Evolutionary conservation across 2,888 invertebrate species (phyloP), one percentile per base, ranked within the genome.

Genomic region (Nomada fabriciana): DNA sequence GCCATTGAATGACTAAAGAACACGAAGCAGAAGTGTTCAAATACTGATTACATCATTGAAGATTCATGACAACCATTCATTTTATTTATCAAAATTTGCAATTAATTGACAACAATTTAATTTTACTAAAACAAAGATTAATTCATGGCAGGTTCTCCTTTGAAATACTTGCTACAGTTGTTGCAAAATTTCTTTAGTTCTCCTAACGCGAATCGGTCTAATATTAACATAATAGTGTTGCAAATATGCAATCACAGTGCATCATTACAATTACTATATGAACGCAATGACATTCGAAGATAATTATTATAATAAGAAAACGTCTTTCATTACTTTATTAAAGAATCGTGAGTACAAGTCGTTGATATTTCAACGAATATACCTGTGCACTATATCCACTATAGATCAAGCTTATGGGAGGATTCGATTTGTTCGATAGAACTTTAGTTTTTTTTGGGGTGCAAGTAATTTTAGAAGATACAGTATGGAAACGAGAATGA

Each of bases 321-420:
- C 86, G 93, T 93, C 93, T 93, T 93, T 93, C 93, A 93, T 92
- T 93, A 92, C 86, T 91, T 91, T 90, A 91, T 90, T 90, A 87
- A 76, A 91, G 76, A 83, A 89, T 83, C 87, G 88, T 85, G 87
- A 91, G 90, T 92, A 90, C 89, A 89, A 90, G 90, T 89, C 84
- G 84, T 36, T 77, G 85, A 88, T 88, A 84, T 55, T 77, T 79
- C 79, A 88, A 83, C 53, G 76, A 70, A 76, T 71, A 82, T 82
- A 80, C 74, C 72, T 74, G 82, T 76, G 83, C 65, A 86, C 13
- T 88, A 87, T 85, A 89, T 89, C 83, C 75, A 81, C 82, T 67
- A 72, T 74, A 70, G 74, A 70, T 65, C 20, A 67, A 78, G 11
- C 55, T 23, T 64, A 76, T 57, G 52, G 71, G 74, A 82, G 76